Base-by-base conservation (phyloP, 2,888 invertebrate species). In the Xestia c-nigrum region DNA sequence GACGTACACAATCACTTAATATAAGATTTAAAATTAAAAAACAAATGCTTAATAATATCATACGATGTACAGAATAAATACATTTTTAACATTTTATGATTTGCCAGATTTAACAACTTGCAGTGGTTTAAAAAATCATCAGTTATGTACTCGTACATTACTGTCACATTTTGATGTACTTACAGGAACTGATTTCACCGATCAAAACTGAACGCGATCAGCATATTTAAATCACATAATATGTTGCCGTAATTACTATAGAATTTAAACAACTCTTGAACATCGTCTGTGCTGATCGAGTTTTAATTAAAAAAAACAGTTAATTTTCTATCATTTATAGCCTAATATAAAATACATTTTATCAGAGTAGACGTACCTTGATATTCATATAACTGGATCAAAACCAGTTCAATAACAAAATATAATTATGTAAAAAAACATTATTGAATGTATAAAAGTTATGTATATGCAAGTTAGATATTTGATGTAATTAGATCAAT, bases 401-500 rank as follows among this genome's bases (percentile, higher is more conserved):
- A 75, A 76, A 72, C 46, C 73, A 68, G 72, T 80, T 70, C 72
- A 75, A 61, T 61, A 72, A 75, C 72, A 77, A 43, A 50, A 80
- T 80, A 74, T 70, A 64, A 72, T 76, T 74, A 64, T 80, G 59
- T 84, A 78, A 71, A 75, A 86, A 86, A 89, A 79, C 88, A 89
- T 88, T 88, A 88, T 89, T 89, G 86, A 85, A 90, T 91, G 89
- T 92, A 90, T 91, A 89, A 92, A 85, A 90, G 84, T 87, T 88
- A 89, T 88, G 87, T 88, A 89, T 92, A 92, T 92, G 95, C 94
- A 92, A 94, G 92, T 92, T 96, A 96, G 96, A 92, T 87, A 92
- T 82, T 96, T 90, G 94, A 94, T 96, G 96, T 96, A 96, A 94
- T 88, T 96, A 96, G 96, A 93, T 92, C 92, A 94, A 91, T 95